Evolutionary conservation across 2,888 invertebrate species (phyloP).

Genomic region (Tethea ocularis): DNA sequence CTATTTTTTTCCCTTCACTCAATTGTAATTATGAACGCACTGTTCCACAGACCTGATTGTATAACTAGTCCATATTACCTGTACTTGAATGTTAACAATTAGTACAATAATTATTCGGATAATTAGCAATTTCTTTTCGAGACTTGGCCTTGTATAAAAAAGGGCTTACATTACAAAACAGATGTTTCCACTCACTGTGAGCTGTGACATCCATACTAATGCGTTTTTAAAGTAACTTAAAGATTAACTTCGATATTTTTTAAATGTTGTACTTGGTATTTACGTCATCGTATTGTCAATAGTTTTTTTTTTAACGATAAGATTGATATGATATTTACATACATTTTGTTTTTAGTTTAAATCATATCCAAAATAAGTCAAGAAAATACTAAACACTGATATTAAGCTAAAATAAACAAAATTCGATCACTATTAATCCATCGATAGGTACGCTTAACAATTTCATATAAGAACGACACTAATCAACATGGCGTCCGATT

Average conservation of each 20-base stretch:
- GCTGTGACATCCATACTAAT: not conserved
- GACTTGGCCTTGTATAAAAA: not conserved
- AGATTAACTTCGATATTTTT: not conserved
- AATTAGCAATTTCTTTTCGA: not conserved
- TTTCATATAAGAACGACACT: not conserved
- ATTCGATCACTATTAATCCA: not conserved
- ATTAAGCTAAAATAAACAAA: not conserved
- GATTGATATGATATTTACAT: too few species aligned
- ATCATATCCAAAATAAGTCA: too few species aligned
- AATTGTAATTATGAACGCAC: not conserved
- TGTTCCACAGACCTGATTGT: not conserved
- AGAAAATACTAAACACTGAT: too few species aligned
- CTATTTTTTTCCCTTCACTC: not conserved
- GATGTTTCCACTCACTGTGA: not conserved
- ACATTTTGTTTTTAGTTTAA: too few species aligned
- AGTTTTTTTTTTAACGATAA: too few species aligned
- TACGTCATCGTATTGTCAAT: not conserved
- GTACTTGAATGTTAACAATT: not conserved
- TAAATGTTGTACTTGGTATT: not conserved
- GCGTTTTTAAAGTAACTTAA: not conserved
- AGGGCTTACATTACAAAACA: not conserved
- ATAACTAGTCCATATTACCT: not conserved
- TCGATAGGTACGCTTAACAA: too few species aligned
- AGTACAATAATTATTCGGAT: not conserved
- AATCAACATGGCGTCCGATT: slow-evolving; percentile 13